Base-by-base conservation (phyloP, 2,797 vertebrate genomes). In the Myotis myotis region DNA sequence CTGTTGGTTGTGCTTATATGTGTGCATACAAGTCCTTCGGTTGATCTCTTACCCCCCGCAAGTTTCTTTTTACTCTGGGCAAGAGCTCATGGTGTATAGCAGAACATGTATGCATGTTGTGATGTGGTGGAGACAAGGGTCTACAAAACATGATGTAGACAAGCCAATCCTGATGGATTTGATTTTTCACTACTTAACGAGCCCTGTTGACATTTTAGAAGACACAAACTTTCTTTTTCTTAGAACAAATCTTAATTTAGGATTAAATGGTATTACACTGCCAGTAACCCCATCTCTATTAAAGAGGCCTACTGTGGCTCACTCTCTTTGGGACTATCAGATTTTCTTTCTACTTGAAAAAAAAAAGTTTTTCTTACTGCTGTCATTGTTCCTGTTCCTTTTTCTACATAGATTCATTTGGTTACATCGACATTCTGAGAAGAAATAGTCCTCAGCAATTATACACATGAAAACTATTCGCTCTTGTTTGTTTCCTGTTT, bases 361-460 rank as follows among this genome's bases (percentile, higher is more conserved):
- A 23, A 23, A 30, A 76, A 66, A 22, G 33, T 41, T 36, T n/a
- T 91, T 51, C 76, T 66, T 33, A 30, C 71, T 79, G 70, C 33
- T 79, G 2, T 80, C 41, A 85, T 79, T 93, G 72, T 91, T 90
- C 15, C 70, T 75, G 19, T 80, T 91, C 66, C 12, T 68, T 91
- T 87, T 88, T 49, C 76, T 81, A 64, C 19, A 57, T 55, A 93
- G 51, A 81, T 53, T 91, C 49, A 55, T 95, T 92, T 89, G 70
- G 78, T 94, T 95, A 93, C 60, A 70, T 1, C 80, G 89, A 89
- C 36, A 94, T 95, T 88, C 81, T 92, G 84, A 85, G 84, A 95
- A 90, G 87, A 79, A 38, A 72, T 8, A 72, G 51, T 85, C 71
- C 60, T 84, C 49, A 94, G 76, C 79, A 95, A 89, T 95, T 90